phyloP scores from a whole-genome alignment of 2,888 invertebrate genomes.

The Lagria hirta region DNA sequence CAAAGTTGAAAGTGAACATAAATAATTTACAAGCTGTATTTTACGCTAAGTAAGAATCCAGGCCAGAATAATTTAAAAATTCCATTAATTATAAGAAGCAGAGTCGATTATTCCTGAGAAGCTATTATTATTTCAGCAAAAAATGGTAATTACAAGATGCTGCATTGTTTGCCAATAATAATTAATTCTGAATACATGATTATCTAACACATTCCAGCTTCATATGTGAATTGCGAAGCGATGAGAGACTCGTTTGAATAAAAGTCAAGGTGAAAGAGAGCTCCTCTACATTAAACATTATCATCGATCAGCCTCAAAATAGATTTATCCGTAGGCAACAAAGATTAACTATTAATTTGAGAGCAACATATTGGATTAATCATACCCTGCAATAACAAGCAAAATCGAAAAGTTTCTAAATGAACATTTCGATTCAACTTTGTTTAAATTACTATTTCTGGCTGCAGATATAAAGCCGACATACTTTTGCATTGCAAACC shows the following conservation, averaged over 20 bases:
- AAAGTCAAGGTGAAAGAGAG: constrained; percentile 20
- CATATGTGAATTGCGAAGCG: constrained; percentile 14
- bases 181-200: constrained; percentile 22
- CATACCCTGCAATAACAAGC: too few species aligned
- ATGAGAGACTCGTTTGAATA: constrained; percentile 21
- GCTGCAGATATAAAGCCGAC: too few species aligned
- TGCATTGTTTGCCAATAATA: constrained; percentile 23
- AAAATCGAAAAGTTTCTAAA: too few species aligned
- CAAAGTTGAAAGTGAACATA: constrained; percentile 3
- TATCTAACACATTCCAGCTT: constrained; percentile 19
- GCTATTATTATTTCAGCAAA: constrained; percentile 35
- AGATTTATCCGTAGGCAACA: too few species aligned
- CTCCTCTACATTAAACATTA: constrained; percentile 5
- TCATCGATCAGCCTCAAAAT: constrained; percentile 8
- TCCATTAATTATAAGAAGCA: constrained; percentile 14
- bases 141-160: constrained; percentile 37
- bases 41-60: constrained; percentile 9
- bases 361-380: too few species aligned
- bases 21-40: constrained; percentile 5
- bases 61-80: constrained; percentile 14
- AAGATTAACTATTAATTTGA: too few species aligned
- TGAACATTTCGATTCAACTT: too few species aligned
- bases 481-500: too few species aligned
- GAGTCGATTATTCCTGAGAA: constrained; percentile 20
- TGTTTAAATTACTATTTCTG: too few species aligned